Evolutionary conservation across 2,888 invertebrate species (phyloP).

Genomic region (Isotomurus palustris): DNA sequence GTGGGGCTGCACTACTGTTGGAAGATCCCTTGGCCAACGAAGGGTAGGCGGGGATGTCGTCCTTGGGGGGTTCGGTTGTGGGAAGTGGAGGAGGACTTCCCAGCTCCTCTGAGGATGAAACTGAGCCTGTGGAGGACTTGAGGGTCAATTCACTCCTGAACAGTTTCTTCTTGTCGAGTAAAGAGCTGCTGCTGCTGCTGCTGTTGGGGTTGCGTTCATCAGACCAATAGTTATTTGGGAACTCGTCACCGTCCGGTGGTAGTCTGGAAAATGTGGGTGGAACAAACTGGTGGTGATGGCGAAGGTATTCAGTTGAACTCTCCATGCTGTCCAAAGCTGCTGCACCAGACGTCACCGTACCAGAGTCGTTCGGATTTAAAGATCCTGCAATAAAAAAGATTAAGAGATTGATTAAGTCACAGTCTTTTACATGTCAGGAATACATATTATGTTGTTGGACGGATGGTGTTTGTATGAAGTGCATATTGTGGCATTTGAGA

Average conservation of each 20-base stretch:
- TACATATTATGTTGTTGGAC: too few relatives aligned
- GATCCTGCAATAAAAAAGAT: conserved; percentile 40
- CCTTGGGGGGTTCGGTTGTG: conserved; percentile 38
- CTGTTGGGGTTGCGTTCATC: conserved; percentile 49
- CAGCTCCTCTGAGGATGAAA: conserved; percentile 9
- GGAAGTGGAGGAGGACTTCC: conserved; percentile 42
- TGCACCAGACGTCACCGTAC: too few relatives aligned
- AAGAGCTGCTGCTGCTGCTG: conserved; percentile 42
- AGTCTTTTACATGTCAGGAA: too few relatives aligned
- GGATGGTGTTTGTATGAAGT: too few relatives aligned
- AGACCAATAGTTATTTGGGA: conserved; percentile 54
- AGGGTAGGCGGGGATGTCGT: conserved; percentile 30
- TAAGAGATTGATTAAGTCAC: background rate
- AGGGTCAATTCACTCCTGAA: conserved; percentile 39
- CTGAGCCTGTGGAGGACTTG: conserved; percentile 14
- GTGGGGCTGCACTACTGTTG: conserved; percentile 32
- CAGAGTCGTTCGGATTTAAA: conserved; percentile 35
- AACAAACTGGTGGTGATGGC: conserved; percentile 33
- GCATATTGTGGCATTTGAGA: too few relatives aligned
- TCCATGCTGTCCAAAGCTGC: conserved; percentile 36
- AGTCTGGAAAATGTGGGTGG: conserved; percentile 60
- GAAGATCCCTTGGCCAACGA: too few relatives aligned
- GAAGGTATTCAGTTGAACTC: conserved; percentile 41
- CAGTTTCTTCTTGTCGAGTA: conserved; percentile 30
- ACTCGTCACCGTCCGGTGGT: conserved; percentile 78